A percentile compares a stretch with the other conserved stretches of the same genome.
Evolutionary conservation across 64 coral and sea anemone genomes (phyloP).

Genomic region (Hydrozoanthus tunicans): DNA sequence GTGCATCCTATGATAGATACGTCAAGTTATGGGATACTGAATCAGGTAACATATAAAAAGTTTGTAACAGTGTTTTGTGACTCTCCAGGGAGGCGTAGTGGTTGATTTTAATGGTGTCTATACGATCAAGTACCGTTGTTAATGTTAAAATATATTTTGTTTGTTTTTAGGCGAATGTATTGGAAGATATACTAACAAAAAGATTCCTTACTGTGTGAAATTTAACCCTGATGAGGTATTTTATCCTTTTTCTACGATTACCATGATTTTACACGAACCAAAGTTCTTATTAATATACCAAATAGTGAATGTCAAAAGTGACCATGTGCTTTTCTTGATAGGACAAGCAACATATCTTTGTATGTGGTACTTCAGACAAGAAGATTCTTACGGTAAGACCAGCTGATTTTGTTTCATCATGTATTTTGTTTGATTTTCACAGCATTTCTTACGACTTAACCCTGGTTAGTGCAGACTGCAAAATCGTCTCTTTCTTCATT

Average conservation of each 20-base stretch:
- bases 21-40: slow-evolving; percentile 99
- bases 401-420: background rate
- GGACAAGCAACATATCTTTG: slow-evolving; percentile 98
- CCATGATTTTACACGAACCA: no score
- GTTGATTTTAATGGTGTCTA: background rate
- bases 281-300: no score
- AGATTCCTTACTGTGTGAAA: slow-evolving; percentile 97
- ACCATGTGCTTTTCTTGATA: slow-evolving; percentile 8
- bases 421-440: background rate
- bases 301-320: no score
- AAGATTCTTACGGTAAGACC: slow-evolving; percentile 91
- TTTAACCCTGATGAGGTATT: slow-evolving; percentile 97
- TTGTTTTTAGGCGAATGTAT: slow-evolving; percentile 78
- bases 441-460: background rate
- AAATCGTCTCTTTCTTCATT: background rate
- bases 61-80: background rate
- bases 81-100: background rate
- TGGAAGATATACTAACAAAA: slow-evolving; percentile 91
- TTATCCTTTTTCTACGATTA: background rate
- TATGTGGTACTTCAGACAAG: slow-evolving; percentile 97
- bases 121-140: background rate
- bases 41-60: slow-evolving; percentile 59
- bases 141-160: background rate
- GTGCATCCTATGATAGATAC: slow-evolving; percentile 97
- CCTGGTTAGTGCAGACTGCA: background rate